Percentiles rank a stretch among this genome's conserved stretches.
These are phyloP conservation scores for Zenarchopterus dispar DNA, from an alignment of 2,797 vertebrate species.

Conservation along the genomic window DNA sequence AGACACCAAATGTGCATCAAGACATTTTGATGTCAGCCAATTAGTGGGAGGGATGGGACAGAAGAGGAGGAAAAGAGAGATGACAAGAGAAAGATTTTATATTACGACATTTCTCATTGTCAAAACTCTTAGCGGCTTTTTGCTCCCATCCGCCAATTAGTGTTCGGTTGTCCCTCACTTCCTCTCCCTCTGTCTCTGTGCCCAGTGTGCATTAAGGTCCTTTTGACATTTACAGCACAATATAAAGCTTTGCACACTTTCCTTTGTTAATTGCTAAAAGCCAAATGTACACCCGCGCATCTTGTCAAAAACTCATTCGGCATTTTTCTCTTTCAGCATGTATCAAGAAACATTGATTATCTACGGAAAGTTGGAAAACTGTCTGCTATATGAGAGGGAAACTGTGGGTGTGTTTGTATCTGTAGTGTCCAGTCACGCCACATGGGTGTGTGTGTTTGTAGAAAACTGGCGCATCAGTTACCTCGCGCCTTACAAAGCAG, in stretches of 20 bases:
- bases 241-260: constrained; percentile 26
- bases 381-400: neutral
- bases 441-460: constrained; percentile 13
- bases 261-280: constrained; percentile 42
- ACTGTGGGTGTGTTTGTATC: constrained; percentile 10
- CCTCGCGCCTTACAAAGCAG: constrained; percentile 29
- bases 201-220: constrained; percentile 11
- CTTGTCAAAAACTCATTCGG: neutral
- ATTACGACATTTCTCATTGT: constrained; percentile 60
- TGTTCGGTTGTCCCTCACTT: constrained; percentile 32
- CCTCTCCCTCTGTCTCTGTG: constrained; percentile 7
- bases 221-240: constrained; percentile 47
- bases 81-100: constrained; percentile 38
- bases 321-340: neutral
- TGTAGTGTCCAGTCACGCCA: neutral
- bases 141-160: constrained; percentile 68
- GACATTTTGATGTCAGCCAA: constrained; percentile 50
- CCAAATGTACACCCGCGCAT: constrained; percentile 5
- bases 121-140: constrained; percentile 55
- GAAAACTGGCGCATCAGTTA: constrained; percentile 36
- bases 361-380: neutral
- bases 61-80: constrained; percentile 19
- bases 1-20: constrained; percentile 39
- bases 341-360: constrained; percentile 3
- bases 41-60: constrained; percentile 51